Evolutionary conservation across 2,113 vertebrate species (phyloP).

Genomic region (Triplophysa siluroides): DNA sequence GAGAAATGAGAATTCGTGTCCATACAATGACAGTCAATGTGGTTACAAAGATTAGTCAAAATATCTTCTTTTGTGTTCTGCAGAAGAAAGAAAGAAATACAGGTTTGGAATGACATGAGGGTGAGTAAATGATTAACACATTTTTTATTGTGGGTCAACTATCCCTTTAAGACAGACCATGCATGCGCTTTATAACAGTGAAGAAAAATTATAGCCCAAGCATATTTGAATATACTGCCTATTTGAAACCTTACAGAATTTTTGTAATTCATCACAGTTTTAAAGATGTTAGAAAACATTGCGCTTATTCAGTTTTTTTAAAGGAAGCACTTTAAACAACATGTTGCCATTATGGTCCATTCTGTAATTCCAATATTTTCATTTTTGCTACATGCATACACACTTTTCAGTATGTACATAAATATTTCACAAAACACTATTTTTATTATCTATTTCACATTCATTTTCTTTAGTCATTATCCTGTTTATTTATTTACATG

Average conservation of each 20-base stretch:
- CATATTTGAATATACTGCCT: not conserved
- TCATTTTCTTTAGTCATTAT: not conserved
- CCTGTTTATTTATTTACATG: conserved; percentile 18
- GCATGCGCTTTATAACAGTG: not conserved
- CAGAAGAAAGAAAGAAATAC: no score
- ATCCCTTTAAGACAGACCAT: not conserved
- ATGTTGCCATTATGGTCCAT: not conserved
- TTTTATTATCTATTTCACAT: not conserved
- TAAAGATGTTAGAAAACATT: not conserved
- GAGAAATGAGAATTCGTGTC: no score
- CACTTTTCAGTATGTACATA: not conserved
- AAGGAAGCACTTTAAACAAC: not conserved
- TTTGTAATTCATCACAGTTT: not conserved
- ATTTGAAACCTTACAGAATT: not conserved
- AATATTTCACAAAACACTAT: conserved; percentile 5
- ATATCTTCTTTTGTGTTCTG: no score
- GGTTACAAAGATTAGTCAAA: no score
- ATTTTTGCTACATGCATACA: not conserved
- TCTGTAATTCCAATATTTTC: not conserved
- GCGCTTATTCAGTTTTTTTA: not conserved
- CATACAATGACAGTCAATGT: no score
- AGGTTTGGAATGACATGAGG: no score
- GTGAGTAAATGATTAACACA: no score
- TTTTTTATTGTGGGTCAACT: no score
- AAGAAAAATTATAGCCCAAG: not conserved